These are phyloP conservation scores for Meteorus sp. DNA, from an alignment of 1,140 invertebrate species.

Conservation along the genomic window DNA sequence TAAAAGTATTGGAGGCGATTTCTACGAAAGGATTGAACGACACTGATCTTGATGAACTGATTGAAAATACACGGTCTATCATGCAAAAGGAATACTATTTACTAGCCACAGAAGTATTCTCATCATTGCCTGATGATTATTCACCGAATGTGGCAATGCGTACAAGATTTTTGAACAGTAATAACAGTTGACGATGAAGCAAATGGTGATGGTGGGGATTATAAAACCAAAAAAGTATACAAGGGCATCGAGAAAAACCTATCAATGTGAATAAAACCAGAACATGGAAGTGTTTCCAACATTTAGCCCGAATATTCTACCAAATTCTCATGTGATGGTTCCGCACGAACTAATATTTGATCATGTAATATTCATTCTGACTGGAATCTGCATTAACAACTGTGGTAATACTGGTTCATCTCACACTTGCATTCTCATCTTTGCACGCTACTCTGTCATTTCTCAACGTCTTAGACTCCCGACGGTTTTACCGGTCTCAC, in stretches of 20 bases:
- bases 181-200: conserved; percentile 5
- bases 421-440: not conserved
- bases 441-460: not conserved
- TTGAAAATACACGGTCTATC: conserved; percentile 45
- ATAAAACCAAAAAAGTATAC: too few species aligned
- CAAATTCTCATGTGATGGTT: too few species aligned
- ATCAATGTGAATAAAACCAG: too few species aligned
- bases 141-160: conserved; percentile 2
- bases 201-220: not conserved
- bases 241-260: too few species aligned
- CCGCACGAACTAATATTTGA: not conserved
- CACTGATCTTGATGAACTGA: conserved; percentile 53
- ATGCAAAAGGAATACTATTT: conserved; percentile 45
- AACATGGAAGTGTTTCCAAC: too few species aligned
- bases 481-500: too few species aligned
- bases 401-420: not conserved
- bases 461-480: too few species aligned
- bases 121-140: conserved; percentile 24
- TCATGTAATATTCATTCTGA: not conserved
- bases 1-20: conserved; percentile 57
- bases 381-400: conserved; percentile 9
- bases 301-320: too few species aligned
- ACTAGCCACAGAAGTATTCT: conserved; percentile 22
- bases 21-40: conserved; percentile 52
- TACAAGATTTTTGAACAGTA: not conserved